Conservation (phyloP, 92 coral and sea anemone species). For the Epizoanthus fatuus region DNA sequence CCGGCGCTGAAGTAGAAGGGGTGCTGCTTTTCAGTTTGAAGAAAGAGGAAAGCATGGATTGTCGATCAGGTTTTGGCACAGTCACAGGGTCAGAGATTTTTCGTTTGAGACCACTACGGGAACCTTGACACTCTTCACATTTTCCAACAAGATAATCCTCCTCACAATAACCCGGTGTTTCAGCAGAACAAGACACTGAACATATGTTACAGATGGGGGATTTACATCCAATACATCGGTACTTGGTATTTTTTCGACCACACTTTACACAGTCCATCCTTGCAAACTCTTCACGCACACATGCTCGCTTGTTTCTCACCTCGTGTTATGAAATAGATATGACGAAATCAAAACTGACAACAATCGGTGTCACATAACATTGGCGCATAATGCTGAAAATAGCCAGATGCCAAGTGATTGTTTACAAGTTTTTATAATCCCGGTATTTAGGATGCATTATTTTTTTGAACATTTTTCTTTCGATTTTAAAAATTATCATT, state of each 20-base stretch:
- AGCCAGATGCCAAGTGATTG: constrained; percentile 21
- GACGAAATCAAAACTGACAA: constrained; percentile 41
- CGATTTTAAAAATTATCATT: constrained; percentile 2
- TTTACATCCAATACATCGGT: constrained; percentile 56
- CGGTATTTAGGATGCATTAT: constrained; percentile 27
- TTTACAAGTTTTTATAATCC: constrained; percentile 28
- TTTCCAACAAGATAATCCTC: constrained; percentile 75
- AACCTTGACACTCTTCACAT: constrained; percentile 58
- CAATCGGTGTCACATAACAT: constrained; percentile 36
- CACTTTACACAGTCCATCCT: constrained; percentile 65
- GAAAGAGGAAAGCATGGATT: constrained; percentile 66
- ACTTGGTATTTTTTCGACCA: background rate
- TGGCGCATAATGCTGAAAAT: constrained; percentile 33
- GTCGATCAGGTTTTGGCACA: constrained; percentile 55
- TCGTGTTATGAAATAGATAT: constrained; percentile 34
- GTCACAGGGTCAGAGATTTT: constrained; percentile 44
- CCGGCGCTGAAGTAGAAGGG: constrained; percentile 40
- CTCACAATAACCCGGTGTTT: constrained; percentile 76
- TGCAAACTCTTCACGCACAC: constrained; percentile 17
- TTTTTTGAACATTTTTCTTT: constrained; percentile 4
- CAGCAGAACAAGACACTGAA: constrained; percentile 63
- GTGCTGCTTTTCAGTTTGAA: constrained; percentile 52
- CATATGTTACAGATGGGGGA: constrained; percentile 70
- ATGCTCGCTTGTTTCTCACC: constrained; percentile 29
- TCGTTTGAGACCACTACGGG: constrained; percentile 54